Conservation (phyloP, 2,888 invertebrate species). For the Harmothoe impar region DNA sequence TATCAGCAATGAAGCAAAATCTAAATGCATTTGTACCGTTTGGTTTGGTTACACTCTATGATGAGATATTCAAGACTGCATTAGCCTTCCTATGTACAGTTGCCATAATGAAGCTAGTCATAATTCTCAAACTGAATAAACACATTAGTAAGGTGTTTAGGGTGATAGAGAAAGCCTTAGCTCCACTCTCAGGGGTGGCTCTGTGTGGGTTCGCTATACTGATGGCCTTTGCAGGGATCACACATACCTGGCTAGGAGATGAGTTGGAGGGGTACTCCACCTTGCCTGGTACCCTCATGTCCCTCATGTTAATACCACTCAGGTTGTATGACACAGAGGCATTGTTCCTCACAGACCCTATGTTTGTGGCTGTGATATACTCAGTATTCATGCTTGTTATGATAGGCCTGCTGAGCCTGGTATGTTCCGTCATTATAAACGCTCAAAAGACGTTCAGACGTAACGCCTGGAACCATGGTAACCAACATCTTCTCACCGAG, state of each 20-base stretch:
- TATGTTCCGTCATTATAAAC: neutral
- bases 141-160: neutral
- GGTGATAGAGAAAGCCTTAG: neutral
- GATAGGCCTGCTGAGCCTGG: neutral
- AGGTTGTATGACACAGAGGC: neutral
- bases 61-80: neutral
- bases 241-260: neutral
- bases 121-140: neutral
- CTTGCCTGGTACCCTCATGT: neutral
- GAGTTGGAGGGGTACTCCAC: neutral
- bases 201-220: neutral
- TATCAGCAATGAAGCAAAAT: neutral
- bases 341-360: neutral
- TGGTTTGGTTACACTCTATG: neutral
- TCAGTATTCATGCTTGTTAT: neutral
- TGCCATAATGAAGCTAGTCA: neutral
- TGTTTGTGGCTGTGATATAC: neutral
- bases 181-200: neutral
- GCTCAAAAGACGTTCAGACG: neutral
- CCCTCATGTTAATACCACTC: neutral
- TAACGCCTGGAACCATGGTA: neutral
- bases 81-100: neutral
- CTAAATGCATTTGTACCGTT: conserved; percentile 8
- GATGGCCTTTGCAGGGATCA: neutral
- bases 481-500: neutral